Base-by-base conservation (phyloP, 92 coral and sea anemone genomes). In the Blastomussa wellsi region DNA sequence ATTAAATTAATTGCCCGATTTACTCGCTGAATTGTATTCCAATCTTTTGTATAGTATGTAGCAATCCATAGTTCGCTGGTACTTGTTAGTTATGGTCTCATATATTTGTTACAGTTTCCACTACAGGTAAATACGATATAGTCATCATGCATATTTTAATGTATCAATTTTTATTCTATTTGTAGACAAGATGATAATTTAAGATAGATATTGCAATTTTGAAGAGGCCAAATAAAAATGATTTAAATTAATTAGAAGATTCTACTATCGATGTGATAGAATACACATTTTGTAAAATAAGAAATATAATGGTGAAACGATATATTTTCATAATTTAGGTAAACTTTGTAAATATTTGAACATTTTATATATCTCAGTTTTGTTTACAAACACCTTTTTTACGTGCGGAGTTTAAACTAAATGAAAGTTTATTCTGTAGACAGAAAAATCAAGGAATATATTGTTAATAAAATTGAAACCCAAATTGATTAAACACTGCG, bases 381-480 rank as follows among this genome's bases (percentile, higher is more conserved):
- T 66, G 39, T 55, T 31, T 35, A 32, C 55, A 24, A 55, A 77
- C 68, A 53, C 57, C 59, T 37, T 59, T 78, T 16, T 55, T 78
- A 33, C 11, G n/a, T 19, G 48, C 53, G 47, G 49, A 79, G 36
- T 22, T 35, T 22, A 78, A 35, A 28, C 41, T 29, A 17, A 13
- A 49, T 67, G 14, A 29, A 31, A 51, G 22, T 33, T 7, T 68
- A 51, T 72, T 48, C 70, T 70, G 85, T 81, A 81, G 32, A 41
- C 57, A 36, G 37, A 47, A 31, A 79, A 71, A 68, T 70, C 33
- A 19, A 42, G 59, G 52, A 69, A 69, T 81, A 69, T 81, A 69
- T 81, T 81, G 69, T 70, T 81, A 52, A 81, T 81, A 81, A 69
- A 79, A 65, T 42, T 68, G 64, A 67, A 14, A 9, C 24, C 28